Percentiles rank a stretch among this genome's conserved stretches.
phyloP scores from a whole-genome alignment of 2,888 invertebrate species.

The Eumerus sabulonum region DNA sequence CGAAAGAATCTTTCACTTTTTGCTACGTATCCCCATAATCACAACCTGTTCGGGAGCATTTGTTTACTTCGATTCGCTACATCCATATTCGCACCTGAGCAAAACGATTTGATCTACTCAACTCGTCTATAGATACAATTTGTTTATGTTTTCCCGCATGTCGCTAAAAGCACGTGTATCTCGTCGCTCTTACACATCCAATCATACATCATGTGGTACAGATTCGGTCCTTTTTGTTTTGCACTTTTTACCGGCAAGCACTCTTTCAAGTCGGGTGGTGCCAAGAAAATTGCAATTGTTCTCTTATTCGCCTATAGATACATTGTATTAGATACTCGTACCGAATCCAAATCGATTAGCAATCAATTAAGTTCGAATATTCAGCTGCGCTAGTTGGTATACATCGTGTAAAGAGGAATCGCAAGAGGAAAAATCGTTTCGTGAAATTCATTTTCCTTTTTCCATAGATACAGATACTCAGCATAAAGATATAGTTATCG shows the following conservation, averaged over 20 bases:
- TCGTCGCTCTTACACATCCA: constrained; percentile 3
- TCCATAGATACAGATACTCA: neutral
- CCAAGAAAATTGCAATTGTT: constrained; percentile 35
- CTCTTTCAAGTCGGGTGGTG: constrained; percentile 26
- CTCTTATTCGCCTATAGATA: constrained; percentile 9
- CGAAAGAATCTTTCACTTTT: too few species aligned
- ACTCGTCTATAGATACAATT: constrained; percentile 49
- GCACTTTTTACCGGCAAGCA: constrained; percentile 35
- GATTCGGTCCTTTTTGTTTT: constrained; percentile 20
- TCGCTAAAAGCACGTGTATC: constrained; percentile 22
- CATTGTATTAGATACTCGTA: neutral
- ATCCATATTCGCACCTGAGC: constrained; percentile 55
- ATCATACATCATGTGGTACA: constrained; percentile 2
- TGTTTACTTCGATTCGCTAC: too few species aligned
- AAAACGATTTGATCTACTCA: constrained; percentile 10
- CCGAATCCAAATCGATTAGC: constrained; percentile 48
- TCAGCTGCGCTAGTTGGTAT: constrained; percentile 58
- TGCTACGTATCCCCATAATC: too few species aligned
- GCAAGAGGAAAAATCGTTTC: constrained; percentile 1
- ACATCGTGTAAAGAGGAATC: constrained; percentile 43
- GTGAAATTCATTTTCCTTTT: neutral
- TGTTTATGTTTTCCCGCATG: constrained; percentile 59
- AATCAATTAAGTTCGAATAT: constrained; percentile 52
- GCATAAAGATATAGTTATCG: too few species aligned
- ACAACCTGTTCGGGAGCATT: too few species aligned